A percentile compares a stretch with the other conserved stretches of the same genome.
Conservation (phyloP, 2,888 invertebrate genomes). For the Dendrolimus pini region DNA sequence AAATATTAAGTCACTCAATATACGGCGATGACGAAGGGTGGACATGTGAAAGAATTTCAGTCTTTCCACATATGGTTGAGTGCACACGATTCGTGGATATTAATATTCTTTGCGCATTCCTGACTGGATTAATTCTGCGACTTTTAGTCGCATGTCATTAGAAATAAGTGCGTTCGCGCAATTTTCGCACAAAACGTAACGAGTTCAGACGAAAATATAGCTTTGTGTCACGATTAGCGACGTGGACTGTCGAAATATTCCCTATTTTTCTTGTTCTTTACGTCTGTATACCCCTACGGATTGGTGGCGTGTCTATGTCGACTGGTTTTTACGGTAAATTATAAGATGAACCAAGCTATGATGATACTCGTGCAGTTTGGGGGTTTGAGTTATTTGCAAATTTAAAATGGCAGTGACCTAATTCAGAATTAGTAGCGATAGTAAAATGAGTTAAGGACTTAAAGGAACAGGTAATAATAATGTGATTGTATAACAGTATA, state of each 20-base stretch:
- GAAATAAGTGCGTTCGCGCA: slow-evolving; percentile 1
- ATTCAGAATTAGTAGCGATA: too few species aligned
- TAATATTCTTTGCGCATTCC: too few species aligned
- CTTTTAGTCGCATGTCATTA: not conserved
- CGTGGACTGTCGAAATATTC: slow-evolving; percentile 2
- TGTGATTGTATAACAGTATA: too few species aligned
- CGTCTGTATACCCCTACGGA: not conserved
- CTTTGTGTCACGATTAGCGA: slow-evolving; percentile 38
- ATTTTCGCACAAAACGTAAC: slow-evolving; percentile 27
- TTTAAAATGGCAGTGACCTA: too few species aligned
- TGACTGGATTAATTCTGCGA: not conserved
- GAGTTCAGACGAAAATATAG: slow-evolving; percentile 34
- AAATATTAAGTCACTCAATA: too few species aligned
- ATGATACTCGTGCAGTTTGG: not conserved
- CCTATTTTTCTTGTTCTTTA: not conserved
- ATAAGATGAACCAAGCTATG: not conserved
- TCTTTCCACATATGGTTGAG: too few species aligned
- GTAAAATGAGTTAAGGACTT: too few species aligned
- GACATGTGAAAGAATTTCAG: too few species aligned
- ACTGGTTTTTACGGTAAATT: not conserved
- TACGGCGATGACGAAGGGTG: too few species aligned
- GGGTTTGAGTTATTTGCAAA: too few species aligned
- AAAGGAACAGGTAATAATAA: too few species aligned
- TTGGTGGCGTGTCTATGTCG: slow-evolving; percentile 4
- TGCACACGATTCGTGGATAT: too few species aligned